Percentiles rank a stretch among this genome's conserved stretches.
phyloP scores from a whole-genome alignment of 2,888 invertebrate genomes.

The Ephialtes manifestator region DNA sequence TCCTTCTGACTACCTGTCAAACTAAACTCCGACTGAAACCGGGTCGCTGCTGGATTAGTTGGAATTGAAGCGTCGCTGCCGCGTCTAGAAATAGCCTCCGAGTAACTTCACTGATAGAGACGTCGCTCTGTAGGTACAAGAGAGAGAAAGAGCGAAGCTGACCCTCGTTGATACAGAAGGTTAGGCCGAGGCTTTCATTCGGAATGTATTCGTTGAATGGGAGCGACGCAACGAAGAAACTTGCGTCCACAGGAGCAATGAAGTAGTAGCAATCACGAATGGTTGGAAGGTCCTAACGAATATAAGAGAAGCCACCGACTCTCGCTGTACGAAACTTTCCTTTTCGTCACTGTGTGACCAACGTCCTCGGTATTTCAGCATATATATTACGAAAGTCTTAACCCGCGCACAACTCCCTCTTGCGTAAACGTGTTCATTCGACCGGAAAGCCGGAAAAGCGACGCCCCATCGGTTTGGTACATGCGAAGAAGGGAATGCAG shows the following conservation, averaged over 20 bases:
- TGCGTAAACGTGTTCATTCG: slow-evolving; percentile 42
- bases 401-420: slow-evolving; percentile 1
- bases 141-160: neutral
- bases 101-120: slow-evolving; percentile 34
- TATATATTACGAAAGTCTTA: slow-evolving; percentile 36
- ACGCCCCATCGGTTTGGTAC: slow-evolving; percentile 47
- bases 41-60: slow-evolving; percentile 59
- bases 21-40: slow-evolving; percentile 72
- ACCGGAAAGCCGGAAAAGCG: slow-evolving; percentile 41
- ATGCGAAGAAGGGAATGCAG: slow-evolving; percentile 39
- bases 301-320: slow-evolving; percentile 53
- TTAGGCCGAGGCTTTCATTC: slow-evolving; percentile 30
- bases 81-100: slow-evolving; percentile 54
- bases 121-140: neutral
- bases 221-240: slow-evolving; percentile 45
- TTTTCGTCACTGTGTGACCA: slow-evolving; percentile 34
- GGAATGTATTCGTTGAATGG: slow-evolving; percentile 42
- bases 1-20: slow-evolving; percentile 76
- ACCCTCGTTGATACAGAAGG: neutral
- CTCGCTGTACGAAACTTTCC: slow-evolving; percentile 71
- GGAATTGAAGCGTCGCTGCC: slow-evolving; percentile 61
- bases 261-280: slow-evolving; percentile 69
- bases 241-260: slow-evolving; percentile 57
- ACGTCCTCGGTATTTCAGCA: slow-evolving; percentile 18
- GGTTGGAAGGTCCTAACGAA: slow-evolving; percentile 71